These are phyloP conservation scores for Crambe crambe DNA, from an alignment of 37 sponge, comb jelly and placozoan species.

Conservation along the genomic window DNA sequence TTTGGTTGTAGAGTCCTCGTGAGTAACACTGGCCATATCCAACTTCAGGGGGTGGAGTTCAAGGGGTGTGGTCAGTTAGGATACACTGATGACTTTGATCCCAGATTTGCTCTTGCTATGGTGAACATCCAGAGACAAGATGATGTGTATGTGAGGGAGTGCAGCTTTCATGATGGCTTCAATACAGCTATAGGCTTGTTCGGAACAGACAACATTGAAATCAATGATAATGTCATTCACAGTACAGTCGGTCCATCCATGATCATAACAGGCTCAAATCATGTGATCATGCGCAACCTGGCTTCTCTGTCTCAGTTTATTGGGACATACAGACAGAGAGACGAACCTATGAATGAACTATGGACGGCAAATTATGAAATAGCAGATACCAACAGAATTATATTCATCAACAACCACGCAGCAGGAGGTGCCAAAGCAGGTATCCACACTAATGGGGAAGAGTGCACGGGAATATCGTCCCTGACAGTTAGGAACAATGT, in stretches of 20 bases:
- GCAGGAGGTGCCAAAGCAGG: constrained; percentile 80
- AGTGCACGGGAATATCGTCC: constrained; percentile 22
- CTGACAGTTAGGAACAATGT: constrained; percentile 55
- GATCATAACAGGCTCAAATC: constrained; percentile 44
- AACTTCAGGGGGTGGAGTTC: constrained; percentile 83
- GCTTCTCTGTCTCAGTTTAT: constrained; percentile 71
- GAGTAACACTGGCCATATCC: constrained; percentile 30
- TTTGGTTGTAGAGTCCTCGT: constrained; percentile 88
- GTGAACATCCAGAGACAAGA: constrained; percentile 48
- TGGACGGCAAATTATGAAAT: constrained; percentile 81
- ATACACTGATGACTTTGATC: constrained; percentile 74
- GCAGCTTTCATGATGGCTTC: constrained; percentile 76
- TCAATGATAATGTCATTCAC: constrained; percentile 84
- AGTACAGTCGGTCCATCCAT: constrained; percentile 80
- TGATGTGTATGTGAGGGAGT: constrained; percentile 55
- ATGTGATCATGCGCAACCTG: constrained; percentile 49
- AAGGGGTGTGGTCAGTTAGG: constrained; percentile 85
- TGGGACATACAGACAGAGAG: constrained; percentile 47
- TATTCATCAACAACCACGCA: constrained; percentile 63
- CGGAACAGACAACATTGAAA: constrained; percentile 35
- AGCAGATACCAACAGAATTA: constrained; percentile 21
- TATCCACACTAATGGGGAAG: constrained; percentile 86
- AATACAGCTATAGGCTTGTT: constrained; percentile 86
- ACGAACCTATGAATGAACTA: constrained; percentile 42
- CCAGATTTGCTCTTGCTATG: constrained; percentile 82